Conservation (phyloP, 1,140 invertebrate species). For the Heliconius nattereri region DNA sequence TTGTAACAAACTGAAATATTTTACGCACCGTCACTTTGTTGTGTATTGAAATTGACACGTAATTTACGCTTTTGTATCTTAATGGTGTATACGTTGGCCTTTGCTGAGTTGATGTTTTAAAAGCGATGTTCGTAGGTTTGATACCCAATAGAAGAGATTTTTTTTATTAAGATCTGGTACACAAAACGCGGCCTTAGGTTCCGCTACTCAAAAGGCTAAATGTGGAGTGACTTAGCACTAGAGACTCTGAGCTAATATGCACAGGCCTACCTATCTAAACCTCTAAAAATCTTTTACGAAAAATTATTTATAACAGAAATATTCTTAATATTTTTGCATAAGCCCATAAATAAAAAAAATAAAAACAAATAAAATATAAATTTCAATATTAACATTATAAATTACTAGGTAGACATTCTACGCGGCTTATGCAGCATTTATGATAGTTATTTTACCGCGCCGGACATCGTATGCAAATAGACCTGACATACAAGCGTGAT, state of each 20-base stretch:
- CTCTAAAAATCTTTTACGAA: too few relatives aligned
- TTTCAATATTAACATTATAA: neutral
- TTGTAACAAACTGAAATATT: constrained; percentile 2
- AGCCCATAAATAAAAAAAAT: too few relatives aligned
- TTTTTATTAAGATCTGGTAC: too few relatives aligned
- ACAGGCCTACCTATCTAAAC: too few relatives aligned
- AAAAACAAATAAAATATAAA: neutral
- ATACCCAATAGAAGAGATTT: neutral
- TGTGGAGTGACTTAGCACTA: too few relatives aligned
- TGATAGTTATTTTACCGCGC: neutral
- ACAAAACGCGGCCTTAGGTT: neutral
- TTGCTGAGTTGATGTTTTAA: neutral
- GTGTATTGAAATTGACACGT: neutral
- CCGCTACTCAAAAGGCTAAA: neutral
- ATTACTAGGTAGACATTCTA: neutral
- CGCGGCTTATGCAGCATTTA: neutral
- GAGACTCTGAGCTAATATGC: too few relatives aligned
- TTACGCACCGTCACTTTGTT: neutral
- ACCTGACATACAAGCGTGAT: neutral
- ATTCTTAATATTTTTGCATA: too few relatives aligned
- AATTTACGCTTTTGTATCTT: neutral
- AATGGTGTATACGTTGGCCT: neutral
- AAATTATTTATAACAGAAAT: too few relatives aligned
- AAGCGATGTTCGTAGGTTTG: neutral
- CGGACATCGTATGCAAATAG: constrained; percentile 9